These are phyloP conservation scores for Rousettus madagascariensis DNA, from an alignment of 2,797 vertebrate species.

Conservation along the genomic window DNA sequence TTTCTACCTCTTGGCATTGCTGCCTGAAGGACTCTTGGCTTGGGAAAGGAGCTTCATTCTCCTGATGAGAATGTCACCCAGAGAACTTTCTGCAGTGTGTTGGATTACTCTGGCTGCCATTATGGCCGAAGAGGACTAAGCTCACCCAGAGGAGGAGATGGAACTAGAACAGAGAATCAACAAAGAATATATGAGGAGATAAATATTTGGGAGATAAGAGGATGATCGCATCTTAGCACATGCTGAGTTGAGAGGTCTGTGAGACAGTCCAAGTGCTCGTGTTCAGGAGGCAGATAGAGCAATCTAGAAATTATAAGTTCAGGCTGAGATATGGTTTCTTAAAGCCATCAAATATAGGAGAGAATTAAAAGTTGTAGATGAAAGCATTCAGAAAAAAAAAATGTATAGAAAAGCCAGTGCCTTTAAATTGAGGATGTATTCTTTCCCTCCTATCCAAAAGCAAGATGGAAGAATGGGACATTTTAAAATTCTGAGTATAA, in stretches of 20 bases:
- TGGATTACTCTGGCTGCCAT: not conserved
- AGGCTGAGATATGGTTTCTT: not conserved
- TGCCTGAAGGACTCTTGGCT: not conserved
- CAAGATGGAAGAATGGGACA: not conserved
- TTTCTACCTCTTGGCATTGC: not conserved
- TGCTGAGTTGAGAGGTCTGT: not conserved
- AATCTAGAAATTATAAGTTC: not conserved
- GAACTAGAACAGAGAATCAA: not conserved
- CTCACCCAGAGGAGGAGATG: not conserved
- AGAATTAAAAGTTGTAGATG: not conserved
- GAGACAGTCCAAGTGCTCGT: not conserved
- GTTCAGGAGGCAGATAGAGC: not conserved
- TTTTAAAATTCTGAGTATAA: conserved; percentile 17
- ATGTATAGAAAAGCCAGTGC: not conserved
- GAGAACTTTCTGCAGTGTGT: not conserved
- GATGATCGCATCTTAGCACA: not conserved
- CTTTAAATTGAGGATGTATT: conserved; percentile 26
- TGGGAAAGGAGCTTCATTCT: not conserved
- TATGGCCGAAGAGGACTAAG: not conserved
- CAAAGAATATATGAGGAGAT: not conserved
- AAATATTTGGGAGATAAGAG: not conserved
- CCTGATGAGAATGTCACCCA: not conserved
- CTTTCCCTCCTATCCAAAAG: not conserved
- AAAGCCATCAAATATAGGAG: not conserved
- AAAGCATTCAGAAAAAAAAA: not conserved